Base-by-base conservation (phyloP, 1,140 invertebrate species). In the Trichonephila clavata region DNA sequence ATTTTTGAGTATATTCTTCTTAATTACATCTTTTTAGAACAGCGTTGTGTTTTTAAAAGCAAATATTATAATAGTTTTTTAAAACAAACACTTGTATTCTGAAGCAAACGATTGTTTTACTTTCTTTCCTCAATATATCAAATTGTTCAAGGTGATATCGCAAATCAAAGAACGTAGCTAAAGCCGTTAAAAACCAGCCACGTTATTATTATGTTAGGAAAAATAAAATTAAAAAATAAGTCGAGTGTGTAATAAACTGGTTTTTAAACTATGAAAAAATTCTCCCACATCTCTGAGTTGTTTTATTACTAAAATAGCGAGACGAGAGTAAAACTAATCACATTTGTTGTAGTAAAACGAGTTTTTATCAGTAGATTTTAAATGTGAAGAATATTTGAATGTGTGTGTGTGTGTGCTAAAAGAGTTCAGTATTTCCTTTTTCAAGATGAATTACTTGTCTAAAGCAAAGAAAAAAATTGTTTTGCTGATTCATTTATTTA, bases 301-400 rank as follows among this genome's bases (percentile, higher is more conserved):
- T 77, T 27, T 32, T 77, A 39, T 77, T 77, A 77, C 39, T 39
- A 39, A 7, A 32, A 20, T 7, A 77, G 14, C 27, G 39, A 10
- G 71, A 27, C 14, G 71, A 77, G n/a, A n/a, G 10, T 77, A 77
- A 77, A 77, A 32, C 24, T 39, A 32, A 27, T 32, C 16, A 27
- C 14, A 39, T 77, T 77, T 77, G 71, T 77, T 14, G 71, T 18
- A 32, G 71, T 77, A 77, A 77, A 77, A 77, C 71, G 18, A 77
- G 71, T 77, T 77, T 77, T 77, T 77, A 77, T 77, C 27, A 20
- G 71, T 77, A 77, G 27, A 77, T 77, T 77, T 77, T 39, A 77
- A 77, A 77, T 32, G 27, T 32, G 32, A 77, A 77, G 71, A 77
- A 50, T 77, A 77, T 32, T 27, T 39, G 27, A 77, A 20, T 27